Conservation (phyloP, 2,888 invertebrate species). For the Protophormia terraenovae region DNA sequence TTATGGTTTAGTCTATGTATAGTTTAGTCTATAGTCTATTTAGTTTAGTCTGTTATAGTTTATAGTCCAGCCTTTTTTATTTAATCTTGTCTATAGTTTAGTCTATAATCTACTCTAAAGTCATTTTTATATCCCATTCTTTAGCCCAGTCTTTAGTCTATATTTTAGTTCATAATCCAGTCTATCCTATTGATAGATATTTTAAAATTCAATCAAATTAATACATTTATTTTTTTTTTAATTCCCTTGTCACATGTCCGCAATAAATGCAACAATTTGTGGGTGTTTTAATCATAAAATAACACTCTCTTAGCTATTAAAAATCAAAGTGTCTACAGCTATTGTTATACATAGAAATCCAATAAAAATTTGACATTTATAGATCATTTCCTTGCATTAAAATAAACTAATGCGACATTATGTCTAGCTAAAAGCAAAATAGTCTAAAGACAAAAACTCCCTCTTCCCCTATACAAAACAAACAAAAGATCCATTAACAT, state of each 20-base stretch:
- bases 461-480: neutral
- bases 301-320: neutral
- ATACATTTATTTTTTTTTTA: too few species aligned
- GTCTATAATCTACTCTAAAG: too few species aligned
- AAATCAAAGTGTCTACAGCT: neutral
- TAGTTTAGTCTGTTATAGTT: too few species aligned
- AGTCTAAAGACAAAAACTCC: neutral
- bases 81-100: neutral
- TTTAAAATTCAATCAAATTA: too few species aligned
- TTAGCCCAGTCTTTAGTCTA: too few species aligned
- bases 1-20: neutral
- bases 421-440: conserved; percentile 28
- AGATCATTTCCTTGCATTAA: neutral
- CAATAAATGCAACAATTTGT: neutral
- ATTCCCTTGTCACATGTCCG: neutral
- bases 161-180: neutral
- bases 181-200: neutral
- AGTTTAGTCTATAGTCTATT: too few species aligned
- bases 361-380: conserved; percentile 3
- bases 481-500: conserved; percentile 12
- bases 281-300: neutral
- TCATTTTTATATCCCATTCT: too few species aligned
- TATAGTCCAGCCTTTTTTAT: too few species aligned
- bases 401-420: conserved; percentile 12
- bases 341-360: neutral